These are phyloP conservation scores for Hofmannophila pseudospretella DNA, from an alignment of 2,888 invertebrate genomes.

Conservation along the genomic window DNA sequence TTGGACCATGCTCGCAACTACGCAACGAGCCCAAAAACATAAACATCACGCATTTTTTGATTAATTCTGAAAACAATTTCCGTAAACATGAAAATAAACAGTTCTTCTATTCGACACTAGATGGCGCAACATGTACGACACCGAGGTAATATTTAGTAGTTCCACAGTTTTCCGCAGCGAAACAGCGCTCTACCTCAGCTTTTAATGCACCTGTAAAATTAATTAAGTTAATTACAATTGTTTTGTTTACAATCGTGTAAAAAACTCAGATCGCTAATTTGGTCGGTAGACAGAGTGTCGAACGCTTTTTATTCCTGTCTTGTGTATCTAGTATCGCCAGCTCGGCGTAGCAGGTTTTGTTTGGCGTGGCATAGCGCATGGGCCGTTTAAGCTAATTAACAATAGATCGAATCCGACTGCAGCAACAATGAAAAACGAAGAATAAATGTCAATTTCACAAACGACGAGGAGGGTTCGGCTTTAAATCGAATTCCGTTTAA, in stretches of 20 bases:
- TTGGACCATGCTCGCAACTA: too few species aligned
- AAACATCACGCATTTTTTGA: too few species aligned
- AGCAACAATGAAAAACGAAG: conserved; percentile 77
- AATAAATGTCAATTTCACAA: conserved; percentile 78
- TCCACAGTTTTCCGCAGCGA: conserved; percentile 31
- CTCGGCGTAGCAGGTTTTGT: conserved; percentile 27
- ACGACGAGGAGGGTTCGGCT: conserved; percentile 75
- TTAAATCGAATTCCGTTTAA: conserved; percentile 77
- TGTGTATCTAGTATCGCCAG: conserved; percentile 11
- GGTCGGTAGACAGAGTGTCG: background rate
- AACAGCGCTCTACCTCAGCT: conserved; percentile 32
- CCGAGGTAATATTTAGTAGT: conserved; percentile 27
- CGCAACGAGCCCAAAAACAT: too few species aligned
- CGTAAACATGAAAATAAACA: too few species aligned
- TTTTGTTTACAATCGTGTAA: background rate
- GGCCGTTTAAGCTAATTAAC: conserved; percentile 76
- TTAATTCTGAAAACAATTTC: too few species aligned
- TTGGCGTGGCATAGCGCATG: conserved; percentile 55
- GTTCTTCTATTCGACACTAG: conserved; percentile 58
- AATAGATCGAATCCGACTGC: conserved; percentile 73
- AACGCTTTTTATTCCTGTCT: background rate
- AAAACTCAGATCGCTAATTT: background rate
- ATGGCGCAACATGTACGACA: conserved; percentile 49
- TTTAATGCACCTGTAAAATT: background rate
- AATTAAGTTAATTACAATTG: background rate